Evolutionary conservation across 1,140 invertebrate species (phyloP), one percentile per base, ranked within the genome.

Genomic region (Mactra quadrangularis): DNA sequence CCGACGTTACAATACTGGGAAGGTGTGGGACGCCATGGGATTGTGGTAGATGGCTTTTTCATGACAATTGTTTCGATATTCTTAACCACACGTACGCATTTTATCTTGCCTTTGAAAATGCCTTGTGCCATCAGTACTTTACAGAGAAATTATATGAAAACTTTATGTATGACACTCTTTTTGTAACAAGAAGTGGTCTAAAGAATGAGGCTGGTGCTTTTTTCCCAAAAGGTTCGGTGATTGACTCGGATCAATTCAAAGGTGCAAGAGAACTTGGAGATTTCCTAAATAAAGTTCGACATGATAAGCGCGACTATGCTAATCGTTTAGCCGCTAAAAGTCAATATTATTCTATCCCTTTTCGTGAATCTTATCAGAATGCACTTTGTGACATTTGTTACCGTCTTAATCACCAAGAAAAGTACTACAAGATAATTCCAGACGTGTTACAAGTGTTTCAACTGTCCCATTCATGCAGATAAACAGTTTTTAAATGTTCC

Each of bases 1-100:
- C 41, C 11, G 45, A 52, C 25, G 68, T 72, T 25, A 27, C 6
- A 25, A 27, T 72, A 31, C 29, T 72, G 9, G 68, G 68, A 25
- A 19, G 6, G 27, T 72, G 68, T 55, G 68, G 68, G 13, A 52
- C 3, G 7, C 13, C 13, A 11, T 72, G 41, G 47, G 27, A 29
- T 25, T 72, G 68, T 35, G 68, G 68, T n/a, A 25, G 3, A 55
- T 19, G 27, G 11, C 52, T 22, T 52, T 19, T 52, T 22, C 68
- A 72, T 22, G 68, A 72, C 27, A 35, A 72, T n/a, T 72, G 68
- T 55, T 68, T 68, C 25, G 64, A 47, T n/a, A 22, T 68, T 3
- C 27, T 68, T 15, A 68, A 68, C 27, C 4, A 38, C 9, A 68
- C 64, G 6, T 68, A 68, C 27, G 9, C 15, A 47, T 68, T 45